Percentiles rank a stretch among this genome's conserved stretches.
Conservation (phyloP, 1,140 invertebrate genomes). For the Aphelenchoides fujianensis region DNA sequence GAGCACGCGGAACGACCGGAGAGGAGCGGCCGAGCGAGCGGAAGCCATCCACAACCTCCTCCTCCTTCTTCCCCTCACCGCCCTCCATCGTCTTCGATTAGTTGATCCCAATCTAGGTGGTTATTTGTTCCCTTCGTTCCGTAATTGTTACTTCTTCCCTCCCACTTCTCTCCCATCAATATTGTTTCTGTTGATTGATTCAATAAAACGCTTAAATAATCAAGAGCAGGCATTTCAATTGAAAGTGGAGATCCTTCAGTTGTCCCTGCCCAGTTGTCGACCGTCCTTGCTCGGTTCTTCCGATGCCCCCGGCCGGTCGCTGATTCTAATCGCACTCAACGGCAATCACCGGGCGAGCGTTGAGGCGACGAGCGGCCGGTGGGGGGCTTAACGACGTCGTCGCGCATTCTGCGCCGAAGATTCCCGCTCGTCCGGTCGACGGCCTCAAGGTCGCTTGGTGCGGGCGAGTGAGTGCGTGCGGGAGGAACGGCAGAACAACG, state of each 20-base stretch:
- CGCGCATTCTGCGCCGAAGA: neutral
- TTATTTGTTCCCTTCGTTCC: neutral
- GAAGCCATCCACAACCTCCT: too few species aligned
- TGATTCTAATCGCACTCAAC: slow-evolving; percentile 3
- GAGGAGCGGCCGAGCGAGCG: too few species aligned
- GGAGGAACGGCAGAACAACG: too few species aligned
- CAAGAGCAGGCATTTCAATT: too few species aligned
- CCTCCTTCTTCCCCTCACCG: neutral
- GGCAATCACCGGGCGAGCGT: too few species aligned
- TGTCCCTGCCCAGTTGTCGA: too few species aligned
- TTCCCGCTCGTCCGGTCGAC: neutral
- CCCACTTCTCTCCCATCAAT: too few species aligned
- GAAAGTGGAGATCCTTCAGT: too few species aligned
- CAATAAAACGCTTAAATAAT: neutral
- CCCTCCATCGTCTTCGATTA: neutral
- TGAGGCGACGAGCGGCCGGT: too few species aligned
- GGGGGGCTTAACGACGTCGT: too few species aligned
- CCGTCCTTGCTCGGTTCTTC: neutral
- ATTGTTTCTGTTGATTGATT: slow-evolving; percentile 1
- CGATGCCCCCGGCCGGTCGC: neutral
- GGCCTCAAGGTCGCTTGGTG: too few species aligned
- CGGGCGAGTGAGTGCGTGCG: too few species aligned
- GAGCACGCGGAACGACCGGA: slow-evolving; percentile 2
- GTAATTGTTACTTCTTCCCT: neutral
- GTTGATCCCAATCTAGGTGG: slow-evolving; percentile 2